Percentiles rank a stretch among this genome's conserved stretches.
Conservation (phyloP, 2,113 vertebrate genomes). For the Centropus unirufus region DNA sequence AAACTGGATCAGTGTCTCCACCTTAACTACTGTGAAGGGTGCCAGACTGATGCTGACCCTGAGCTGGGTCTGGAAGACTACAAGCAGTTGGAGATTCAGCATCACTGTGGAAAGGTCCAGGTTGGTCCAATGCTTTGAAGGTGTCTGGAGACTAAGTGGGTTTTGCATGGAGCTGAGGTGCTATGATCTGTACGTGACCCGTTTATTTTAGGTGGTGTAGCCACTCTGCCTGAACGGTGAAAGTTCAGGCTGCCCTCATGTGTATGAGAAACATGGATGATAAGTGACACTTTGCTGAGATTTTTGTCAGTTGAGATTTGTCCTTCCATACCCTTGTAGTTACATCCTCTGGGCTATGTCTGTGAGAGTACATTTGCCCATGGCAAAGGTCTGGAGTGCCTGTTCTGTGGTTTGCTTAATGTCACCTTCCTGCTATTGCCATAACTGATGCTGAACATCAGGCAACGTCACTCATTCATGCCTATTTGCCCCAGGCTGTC, state of each 20-base stretch:
- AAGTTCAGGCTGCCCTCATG: neutral
- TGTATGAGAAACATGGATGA: neutral
- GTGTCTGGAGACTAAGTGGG: neutral
- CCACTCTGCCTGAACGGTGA: neutral
- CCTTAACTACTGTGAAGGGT: neutral
- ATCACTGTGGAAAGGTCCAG: neutral
- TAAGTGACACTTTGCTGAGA: neutral
- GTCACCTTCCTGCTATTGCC: neutral
- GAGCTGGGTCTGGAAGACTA: neutral
- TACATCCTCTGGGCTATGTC: neutral
- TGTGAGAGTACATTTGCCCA: neutral
- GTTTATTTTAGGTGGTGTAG: neutral
- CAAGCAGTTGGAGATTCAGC: neutral
- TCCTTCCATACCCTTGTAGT: neutral
- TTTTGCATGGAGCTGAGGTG: neutral
- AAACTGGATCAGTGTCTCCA: neutral
- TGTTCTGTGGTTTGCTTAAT: neutral
- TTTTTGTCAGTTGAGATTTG: neutral
- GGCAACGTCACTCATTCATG: neutral
- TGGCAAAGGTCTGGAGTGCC: neutral
- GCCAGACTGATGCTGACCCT: neutral
- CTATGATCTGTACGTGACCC: accelerated
- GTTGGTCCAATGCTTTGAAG: neutral
- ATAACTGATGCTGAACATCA: neutral
- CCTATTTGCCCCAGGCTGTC: neutral